Percentiles rank a stretch among this genome's conserved stretches.
Conservation (phyloP, 2,113 vertebrate genomes). For the rat (Rattus norvegicus) region GRCr8 NC_086027.1:19093501-19094000, state of each 20-base stretch:
- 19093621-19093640: not conserved
- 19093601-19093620: not conserved
- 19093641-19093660: not conserved
- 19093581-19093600: not conserved
- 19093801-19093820: not conserved
- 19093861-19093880: not conserved
- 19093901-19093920: constrained; percentile 41
- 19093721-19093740: not conserved
- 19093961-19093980: not conserved
- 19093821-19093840: no score
- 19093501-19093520: not conserved
- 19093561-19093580: not conserved
- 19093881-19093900: not conserved
- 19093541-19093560: not conserved
- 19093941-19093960: constrained; percentile 44
- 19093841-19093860: no score
- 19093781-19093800: not conserved
- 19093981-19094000: not conserved
- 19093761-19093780: not conserved
- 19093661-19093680: not conserved
- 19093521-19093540: not conserved
- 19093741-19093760: not conserved
- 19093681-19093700: not conserved
- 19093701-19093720: not conserved
- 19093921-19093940: not conserved